Evolutionary conservation across 2,888 invertebrate genomes (phyloP).

Genomic region (Polyommatus iphigenia): DNA sequence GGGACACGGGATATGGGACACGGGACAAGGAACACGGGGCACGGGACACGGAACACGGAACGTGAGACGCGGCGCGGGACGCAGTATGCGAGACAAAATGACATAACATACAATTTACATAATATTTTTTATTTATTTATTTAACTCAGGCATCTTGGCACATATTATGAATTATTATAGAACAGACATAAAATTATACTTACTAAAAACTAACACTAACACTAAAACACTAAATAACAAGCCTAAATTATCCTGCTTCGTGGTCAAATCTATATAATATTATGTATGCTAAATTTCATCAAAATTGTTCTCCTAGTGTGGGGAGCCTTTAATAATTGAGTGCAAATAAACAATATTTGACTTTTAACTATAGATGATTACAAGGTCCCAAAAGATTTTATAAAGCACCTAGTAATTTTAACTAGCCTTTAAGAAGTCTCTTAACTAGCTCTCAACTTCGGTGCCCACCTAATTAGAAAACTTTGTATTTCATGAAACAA

Average conservation of each 20-base stretch:
- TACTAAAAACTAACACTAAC: no score
- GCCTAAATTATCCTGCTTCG: no score
- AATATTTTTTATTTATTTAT: no score
- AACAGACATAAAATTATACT: no score
- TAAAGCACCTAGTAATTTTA: not conserved
- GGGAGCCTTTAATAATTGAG: not conserved
- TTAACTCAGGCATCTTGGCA: no score
- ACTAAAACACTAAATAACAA: no score
- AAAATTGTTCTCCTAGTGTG: not conserved
- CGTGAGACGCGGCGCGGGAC: not conserved
- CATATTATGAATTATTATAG: no score
- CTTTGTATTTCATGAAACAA: slow-evolving; percentile 4
- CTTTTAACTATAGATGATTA: not conserved
- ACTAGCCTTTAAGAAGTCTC: not conserved
- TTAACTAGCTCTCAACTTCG: not conserved
- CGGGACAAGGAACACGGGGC: not conserved
- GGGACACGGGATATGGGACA: not conserved
- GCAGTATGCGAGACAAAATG: not conserved
- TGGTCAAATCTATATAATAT: no score
- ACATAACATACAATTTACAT: slow-evolving; percentile 1
- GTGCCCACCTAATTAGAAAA: not conserved
- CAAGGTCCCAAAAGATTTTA: not conserved
- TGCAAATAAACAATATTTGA: not conserved
- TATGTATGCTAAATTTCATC: not conserved
- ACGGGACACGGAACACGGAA: not conserved